Evolutionary conservation across 1,140 invertebrate species (phyloP), one percentile per base, ranked within the genome.

Genomic region (Latrodectus geometricus): DNA sequence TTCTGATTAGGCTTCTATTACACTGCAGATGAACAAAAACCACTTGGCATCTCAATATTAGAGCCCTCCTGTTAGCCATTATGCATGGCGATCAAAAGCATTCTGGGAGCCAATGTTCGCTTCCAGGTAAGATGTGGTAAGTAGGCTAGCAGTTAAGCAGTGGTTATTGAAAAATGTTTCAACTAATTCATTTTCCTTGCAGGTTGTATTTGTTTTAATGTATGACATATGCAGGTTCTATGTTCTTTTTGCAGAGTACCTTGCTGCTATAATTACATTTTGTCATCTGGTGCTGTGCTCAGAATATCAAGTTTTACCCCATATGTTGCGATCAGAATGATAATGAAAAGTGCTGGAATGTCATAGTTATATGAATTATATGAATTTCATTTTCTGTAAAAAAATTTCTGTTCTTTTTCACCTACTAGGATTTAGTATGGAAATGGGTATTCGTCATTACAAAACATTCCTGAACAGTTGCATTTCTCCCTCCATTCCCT

Each of bases 1-100:
- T 84, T 86, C 83, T 86, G 74, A 86, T 78, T 54, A 50, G 83
- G 73, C 74, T 86, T 86, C 15, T 86, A 72, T 86, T 86, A 86
- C 76, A 86, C 75, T 70, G 77, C 83, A 86, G 83, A 86, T 86
- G 83, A 72, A 77, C 83, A 48, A 77, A 76, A 35, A 68, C 52
- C 52, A 35, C 23, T 86, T 86, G 83, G 75, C 61, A 85, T 50
- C 82, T 69, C 82, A 77, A 77, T 69, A 77, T 77, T 86, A 86
- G 76, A 77, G 75, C 75, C 68, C 75, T 5, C 48, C 74, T 56
- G 75, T 65, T 86, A 86, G 52, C 75, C 74, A 12, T 70, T 78
- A 61, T 68, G 17, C 74, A 76, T 56, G 83, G 83, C 83, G 83
- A 68, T 84, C 82, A 72, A 84, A 73, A 84, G 23, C 72, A 21